Evolutionary conservation across 2,113 vertebrate genomes (phyloP), one percentile per base, ranked within the genome.

Genomic region (Empidonax alnorum): DNA sequence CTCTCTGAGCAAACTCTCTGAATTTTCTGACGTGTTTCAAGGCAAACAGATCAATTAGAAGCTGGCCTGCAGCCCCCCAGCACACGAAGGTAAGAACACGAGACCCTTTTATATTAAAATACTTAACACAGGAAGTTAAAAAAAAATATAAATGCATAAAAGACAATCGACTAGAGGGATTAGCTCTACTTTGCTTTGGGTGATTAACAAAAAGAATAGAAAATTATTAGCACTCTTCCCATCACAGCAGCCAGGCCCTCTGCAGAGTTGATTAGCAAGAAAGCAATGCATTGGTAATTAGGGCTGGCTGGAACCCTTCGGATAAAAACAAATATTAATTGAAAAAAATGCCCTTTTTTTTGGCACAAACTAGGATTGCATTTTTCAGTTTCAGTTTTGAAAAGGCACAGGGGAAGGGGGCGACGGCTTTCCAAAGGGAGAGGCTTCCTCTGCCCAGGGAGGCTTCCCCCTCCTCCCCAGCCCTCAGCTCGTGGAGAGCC

Each of bases 21-120:
- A 79, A 53, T 87, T 88, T 95, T 90, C 91, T 85, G 87, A 91
- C 5, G 7, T 73, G 82, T 90, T 80, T 93, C 88, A 90, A 95
- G 92, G 72, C 83, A 88, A 93, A 88, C 67, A 74, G 82, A 83
- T 93, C 81, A 87, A 88, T 61, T 67, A 94, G 93, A 73, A 83
- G 14, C 82, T 66, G 79, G 50, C 78, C 84, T 72, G 5, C 61
- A 82, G 90, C 46, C 44, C 75, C 73, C 47, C 75, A 90, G 83
- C 47, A 66, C 1, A 4, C 7, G n/a, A 39, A 90, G 80, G 67
- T 86, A 88, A 42, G 76, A 86, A 93, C 11, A n/a, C 18, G 27
- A 69, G 81, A 90, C 72, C 28, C 71, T 52, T 87, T 83, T 71
- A 88, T 68, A 94, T 92, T 77, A 69, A 77, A 89, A 93, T 53